Evolutionary conservation across 2,797 vertebrate species (phyloP).

Genomic region (Tympanoctomys barrerae): DNA sequence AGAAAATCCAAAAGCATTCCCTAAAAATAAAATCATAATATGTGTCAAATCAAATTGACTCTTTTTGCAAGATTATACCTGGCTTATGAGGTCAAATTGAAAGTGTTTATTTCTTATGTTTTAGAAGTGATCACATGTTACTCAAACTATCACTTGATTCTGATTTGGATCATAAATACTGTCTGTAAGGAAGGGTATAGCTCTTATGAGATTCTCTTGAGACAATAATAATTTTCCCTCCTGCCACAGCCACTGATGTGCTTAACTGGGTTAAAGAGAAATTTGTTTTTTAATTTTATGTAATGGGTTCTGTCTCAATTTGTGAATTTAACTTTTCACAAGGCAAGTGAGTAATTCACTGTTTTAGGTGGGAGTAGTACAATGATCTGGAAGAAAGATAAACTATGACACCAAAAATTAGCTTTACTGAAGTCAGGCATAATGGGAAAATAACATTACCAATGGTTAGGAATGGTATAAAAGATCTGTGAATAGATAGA

Average conservation of each 20-base stretch:
- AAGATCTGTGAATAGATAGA: neutral
- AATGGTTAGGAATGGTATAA: neutral
- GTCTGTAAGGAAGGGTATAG: neutral
- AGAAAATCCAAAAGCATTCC: neutral
- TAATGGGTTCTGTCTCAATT: neutral
- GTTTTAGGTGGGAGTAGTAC: neutral
- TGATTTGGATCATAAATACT: neutral
- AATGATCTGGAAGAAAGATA: neutral
- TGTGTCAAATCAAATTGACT: neutral
- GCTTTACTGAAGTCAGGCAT: neutral
- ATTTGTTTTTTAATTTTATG: neutral
- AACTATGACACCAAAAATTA: neutral
- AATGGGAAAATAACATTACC: neutral
- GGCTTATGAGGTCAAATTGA: constrained; percentile 6
- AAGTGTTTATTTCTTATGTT: neutral
- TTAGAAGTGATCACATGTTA: neutral
- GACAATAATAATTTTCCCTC: neutral
- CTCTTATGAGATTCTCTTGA: constrained; percentile 19
- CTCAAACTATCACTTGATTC: neutral
- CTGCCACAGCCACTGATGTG: neutral
- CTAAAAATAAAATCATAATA: neutral
- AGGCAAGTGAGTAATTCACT: neutral
- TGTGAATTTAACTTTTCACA: neutral
- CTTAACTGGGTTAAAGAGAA: neutral
- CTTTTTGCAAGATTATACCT: neutral